A percentile compares a stretch with the other conserved stretches of the same genome.
These are phyloP conservation scores for Chironomus striatipennis DNA, from an alignment of 1,140 invertebrate species.

Conservation along the genomic window DNA sequence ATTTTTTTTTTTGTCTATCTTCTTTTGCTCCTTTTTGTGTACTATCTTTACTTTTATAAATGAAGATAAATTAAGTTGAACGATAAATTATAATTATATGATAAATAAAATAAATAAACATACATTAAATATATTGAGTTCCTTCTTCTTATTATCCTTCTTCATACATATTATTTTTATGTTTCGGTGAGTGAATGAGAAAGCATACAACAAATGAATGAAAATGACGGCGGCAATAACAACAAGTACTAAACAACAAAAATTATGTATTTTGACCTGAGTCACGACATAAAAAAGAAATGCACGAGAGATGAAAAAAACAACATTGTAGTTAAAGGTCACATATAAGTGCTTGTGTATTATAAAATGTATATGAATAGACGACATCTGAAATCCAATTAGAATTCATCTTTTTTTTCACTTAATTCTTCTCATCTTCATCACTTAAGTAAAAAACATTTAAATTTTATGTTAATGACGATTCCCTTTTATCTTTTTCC, in stretches of 20 bases:
- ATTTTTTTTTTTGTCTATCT: too few species aligned
- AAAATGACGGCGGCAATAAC: background rate
- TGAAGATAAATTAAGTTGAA: too few species aligned
- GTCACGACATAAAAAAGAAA: background rate
- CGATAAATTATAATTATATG: too few species aligned
- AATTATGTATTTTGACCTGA: constrained; percentile 9
- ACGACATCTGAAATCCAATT: constrained; percentile 12
- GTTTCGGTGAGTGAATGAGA: too few species aligned
- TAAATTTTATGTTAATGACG: constrained; percentile 10
- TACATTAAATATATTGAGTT: too few species aligned
- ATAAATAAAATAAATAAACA: too few species aligned
- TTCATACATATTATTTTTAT: too few species aligned
- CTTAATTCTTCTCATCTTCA: background rate
- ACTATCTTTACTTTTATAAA: too few species aligned
- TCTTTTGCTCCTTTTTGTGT: too few species aligned
- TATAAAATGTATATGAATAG: background rate
- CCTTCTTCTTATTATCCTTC: too few species aligned
- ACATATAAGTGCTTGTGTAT: background rate
- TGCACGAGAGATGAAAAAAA: background rate
- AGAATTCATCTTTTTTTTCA: background rate
- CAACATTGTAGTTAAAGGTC: background rate
- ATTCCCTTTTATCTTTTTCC: background rate
- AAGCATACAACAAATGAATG: too few species aligned
- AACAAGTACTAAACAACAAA: background rate
- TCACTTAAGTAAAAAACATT: background rate